phyloP scores from a whole-genome alignment of 92 coral and sea anemone species.

The Palythoa grandiflora region DNA sequence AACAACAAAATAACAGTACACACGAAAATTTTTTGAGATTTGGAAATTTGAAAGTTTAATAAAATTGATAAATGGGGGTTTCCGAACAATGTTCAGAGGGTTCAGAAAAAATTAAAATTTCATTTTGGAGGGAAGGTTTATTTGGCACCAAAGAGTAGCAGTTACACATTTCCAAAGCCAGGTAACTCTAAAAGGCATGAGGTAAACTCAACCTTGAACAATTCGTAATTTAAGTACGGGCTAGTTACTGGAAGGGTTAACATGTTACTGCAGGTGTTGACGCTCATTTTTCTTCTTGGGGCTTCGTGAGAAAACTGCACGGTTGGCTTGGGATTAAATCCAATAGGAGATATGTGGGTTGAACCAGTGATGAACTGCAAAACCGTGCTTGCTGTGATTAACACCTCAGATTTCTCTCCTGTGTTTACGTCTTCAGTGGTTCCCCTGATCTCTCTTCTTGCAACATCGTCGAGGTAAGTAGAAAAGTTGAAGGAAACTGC shows the following conservation, averaged over 20 bases:
- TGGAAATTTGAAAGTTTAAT: too few species aligned
- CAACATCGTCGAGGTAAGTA: constrained; percentile 59
- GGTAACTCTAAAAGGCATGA: constrained; percentile 62
- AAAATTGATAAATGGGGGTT: neutral
- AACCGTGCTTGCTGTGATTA: constrained; percentile 55
- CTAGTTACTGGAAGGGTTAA: constrained; percentile 37
- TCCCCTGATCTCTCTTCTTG: constrained; percentile 47
- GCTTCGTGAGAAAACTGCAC: constrained; percentile 58
- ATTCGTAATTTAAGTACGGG: constrained; percentile 40
- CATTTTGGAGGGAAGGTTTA: neutral
- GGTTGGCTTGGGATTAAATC: constrained; percentile 51
- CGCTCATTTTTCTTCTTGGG: constrained; percentile 50
- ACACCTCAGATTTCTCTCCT: constrained; percentile 51
- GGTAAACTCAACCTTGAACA: constrained; percentile 58
- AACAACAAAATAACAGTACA: too few species aligned
- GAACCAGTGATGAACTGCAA: constrained; percentile 66
- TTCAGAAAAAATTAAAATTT: neutral
- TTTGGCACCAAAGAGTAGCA: neutral
- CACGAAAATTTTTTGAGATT: too few species aligned
- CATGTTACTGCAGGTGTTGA: constrained; percentile 13
- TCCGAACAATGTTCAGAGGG: neutral
- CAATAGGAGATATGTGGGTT: constrained; percentile 56
- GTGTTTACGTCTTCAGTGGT: constrained; percentile 63
- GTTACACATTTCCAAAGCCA: constrained; percentile 66
- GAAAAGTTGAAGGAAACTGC: constrained; percentile 58